phyloP scores from a whole-genome alignment of 64 coral and sea anemone genomes.

The Acropora tenuis region DNA sequence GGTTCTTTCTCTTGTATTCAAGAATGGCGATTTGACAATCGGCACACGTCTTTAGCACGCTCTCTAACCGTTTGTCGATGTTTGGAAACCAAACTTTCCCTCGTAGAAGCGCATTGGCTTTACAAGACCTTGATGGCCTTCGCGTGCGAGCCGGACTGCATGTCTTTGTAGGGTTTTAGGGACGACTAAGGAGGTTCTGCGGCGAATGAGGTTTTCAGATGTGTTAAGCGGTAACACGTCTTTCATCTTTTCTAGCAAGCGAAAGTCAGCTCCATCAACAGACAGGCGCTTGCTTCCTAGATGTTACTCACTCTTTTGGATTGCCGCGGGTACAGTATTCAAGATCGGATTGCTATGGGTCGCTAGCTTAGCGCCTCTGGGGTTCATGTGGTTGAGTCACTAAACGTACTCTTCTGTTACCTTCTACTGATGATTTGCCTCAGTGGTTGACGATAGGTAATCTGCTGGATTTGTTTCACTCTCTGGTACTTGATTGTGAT shows the following conservation, averaged over 20 bases:
- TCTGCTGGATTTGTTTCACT: too few relatives aligned
- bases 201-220: slow-evolving; percentile 29
- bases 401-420: too few relatives aligned
- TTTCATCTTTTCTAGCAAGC: background rate
- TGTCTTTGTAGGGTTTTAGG: slow-evolving; percentile 46
- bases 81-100: slow-evolving; percentile 56
- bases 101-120: slow-evolving; percentile 12
- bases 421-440: too few relatives aligned
- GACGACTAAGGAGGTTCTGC: background rate
- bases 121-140: slow-evolving; percentile 29
- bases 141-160: slow-evolving; percentile 42
- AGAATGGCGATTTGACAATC: background rate
- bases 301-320: background rate
- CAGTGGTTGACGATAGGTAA: too few relatives aligned
- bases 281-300: background rate
- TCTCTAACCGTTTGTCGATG: slow-evolving; percentile 20
- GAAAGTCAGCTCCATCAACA: background rate
- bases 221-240: background rate
- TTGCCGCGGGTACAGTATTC: background rate
- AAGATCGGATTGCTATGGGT: too few relatives aligned
- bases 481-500: too few relatives aligned
- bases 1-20: background rate
- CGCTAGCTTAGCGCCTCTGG: too few relatives aligned
- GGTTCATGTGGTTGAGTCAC: too few relatives aligned
- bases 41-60: background rate